Percentiles rank a stretch among this genome's conserved stretches.
These are phyloP conservation scores for Eriosoma lanigerum DNA, from an alignment of 1,140 invertebrate species.

Conservation along the genomic window DNA sequence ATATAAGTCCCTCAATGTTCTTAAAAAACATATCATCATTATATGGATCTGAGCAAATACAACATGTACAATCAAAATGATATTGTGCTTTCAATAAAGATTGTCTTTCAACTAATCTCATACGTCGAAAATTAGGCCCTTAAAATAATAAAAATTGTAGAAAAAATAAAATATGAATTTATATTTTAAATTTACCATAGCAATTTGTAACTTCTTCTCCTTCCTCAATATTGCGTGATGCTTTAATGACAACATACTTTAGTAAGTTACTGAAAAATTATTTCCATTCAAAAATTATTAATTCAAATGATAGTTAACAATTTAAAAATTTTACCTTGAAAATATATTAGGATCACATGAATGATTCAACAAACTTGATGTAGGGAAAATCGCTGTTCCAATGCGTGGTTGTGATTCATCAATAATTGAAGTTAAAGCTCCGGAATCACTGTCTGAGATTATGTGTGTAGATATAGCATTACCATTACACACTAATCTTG, in stretches of 20 bases:
- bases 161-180: slow-evolving; percentile 6
- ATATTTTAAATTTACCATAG: slow-evolving; percentile 63
- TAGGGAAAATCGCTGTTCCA: slow-evolving; percentile 82
- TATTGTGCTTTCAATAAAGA: slow-evolving; percentile 68
- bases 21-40: slow-evolving; percentile 53
- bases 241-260: slow-evolving; percentile 63
- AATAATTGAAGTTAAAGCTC: slow-evolving; percentile 42
- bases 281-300: not conserved
- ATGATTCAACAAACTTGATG: slow-evolving; percentile 89
- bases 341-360: slow-evolving; percentile 83
- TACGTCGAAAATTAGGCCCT: slow-evolving; percentile 68
- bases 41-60: slow-evolving; percentile 62
- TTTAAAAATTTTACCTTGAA: slow-evolving; percentile 64
- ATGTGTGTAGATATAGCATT: slow-evolving; percentile 66
- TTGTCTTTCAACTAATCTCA: slow-evolving; percentile 64
- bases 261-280: slow-evolving; percentile 59
- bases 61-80: slow-evolving; percentile 70
- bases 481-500: slow-evolving; percentile 79
- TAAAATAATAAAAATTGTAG: slow-evolving; percentile 54
- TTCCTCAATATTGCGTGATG: slow-evolving; percentile 61
- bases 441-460: slow-evolving; percentile 53
- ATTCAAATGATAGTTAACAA: not conserved
- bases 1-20: slow-evolving; percentile 58
- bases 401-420: slow-evolving; percentile 64
- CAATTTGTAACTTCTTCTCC: slow-evolving; percentile 73